These are phyloP conservation scores for Anoplius nigerrimus DNA, from an alignment of 2,888 invertebrate genomes.

Conservation along the genomic window DNA sequence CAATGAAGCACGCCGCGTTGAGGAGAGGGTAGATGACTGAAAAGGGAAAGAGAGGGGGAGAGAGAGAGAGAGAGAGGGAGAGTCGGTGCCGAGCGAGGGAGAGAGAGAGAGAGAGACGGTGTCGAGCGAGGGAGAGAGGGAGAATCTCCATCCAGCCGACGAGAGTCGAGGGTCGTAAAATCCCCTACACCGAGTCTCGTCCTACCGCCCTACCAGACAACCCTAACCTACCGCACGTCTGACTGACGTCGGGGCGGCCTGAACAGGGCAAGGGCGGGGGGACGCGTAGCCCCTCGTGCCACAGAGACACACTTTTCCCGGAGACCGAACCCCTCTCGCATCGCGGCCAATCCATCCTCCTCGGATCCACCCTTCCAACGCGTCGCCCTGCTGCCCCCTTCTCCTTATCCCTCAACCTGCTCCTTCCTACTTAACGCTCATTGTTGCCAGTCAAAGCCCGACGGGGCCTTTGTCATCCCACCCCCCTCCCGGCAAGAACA, in stretches of 20 bases:
- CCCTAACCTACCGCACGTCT: conserved; percentile 66
- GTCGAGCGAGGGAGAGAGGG: conserved; percentile 19
- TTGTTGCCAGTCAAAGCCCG: no score
- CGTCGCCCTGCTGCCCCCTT: neutral
- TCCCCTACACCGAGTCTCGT: conserved; percentile 54
- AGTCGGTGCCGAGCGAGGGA: neutral
- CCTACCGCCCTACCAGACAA: conserved; percentile 59
- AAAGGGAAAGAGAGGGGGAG: conserved; percentile 13
- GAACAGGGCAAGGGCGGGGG: conserved; percentile 40
- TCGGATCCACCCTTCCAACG: conserved; percentile 10
- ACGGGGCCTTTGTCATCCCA: no score
- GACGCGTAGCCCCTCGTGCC: conserved; percentile 58
- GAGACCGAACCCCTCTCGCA: conserved; percentile 36
- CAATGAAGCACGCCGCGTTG: conserved; percentile 49
- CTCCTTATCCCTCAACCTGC: no score
- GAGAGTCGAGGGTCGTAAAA: conserved; percentile 67
- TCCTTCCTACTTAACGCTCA: neutral
- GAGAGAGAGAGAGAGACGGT: conserved; percentile 21
- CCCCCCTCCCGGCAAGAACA: no score
- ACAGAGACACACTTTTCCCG: conserved; percentile 69
- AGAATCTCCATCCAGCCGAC: conserved; percentile 46
- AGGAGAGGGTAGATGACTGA: conserved; percentile 27
- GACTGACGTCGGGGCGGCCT: conserved; percentile 58
- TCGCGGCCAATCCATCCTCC: conserved; percentile 21
- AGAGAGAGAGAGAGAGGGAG: conserved; percentile 12